phyloP scores from a whole-genome alignment of 2,888 invertebrate species.

The Andrena fulva region DNA sequence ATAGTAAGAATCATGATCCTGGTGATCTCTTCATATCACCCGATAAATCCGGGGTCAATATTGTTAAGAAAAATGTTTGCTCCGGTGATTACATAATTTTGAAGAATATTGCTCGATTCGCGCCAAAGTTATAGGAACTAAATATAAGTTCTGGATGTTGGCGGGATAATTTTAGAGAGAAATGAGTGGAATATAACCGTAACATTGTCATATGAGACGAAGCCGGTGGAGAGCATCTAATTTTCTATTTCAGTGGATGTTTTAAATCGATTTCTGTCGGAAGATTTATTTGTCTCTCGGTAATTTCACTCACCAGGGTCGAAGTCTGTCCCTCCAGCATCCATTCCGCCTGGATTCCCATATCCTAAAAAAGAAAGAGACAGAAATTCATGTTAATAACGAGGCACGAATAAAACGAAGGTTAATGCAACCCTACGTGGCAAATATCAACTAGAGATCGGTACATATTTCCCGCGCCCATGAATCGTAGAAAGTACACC shows the following conservation, averaged over 20 bases:
- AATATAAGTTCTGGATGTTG: background rate
- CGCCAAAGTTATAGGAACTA: constrained; percentile 12
- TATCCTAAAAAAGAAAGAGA: constrained; percentile 88
- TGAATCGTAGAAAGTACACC: constrained; percentile 5
- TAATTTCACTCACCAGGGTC: constrained; percentile 89
- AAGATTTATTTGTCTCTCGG: background rate
- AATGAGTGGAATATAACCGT: background rate
- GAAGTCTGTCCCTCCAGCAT: constrained; percentile 92
- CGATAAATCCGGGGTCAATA: constrained; percentile 49
- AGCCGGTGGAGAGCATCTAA: background rate
- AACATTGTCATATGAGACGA: background rate
- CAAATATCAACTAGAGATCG: background rate
- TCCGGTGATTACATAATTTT: constrained; percentile 37
- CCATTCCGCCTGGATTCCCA: constrained; percentile 91
- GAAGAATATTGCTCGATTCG: constrained; percentile 10
- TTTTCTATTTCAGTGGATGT: background rate
- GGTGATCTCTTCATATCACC: constrained; percentile 27
- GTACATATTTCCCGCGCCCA: background rate
- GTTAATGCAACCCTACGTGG: background rate
- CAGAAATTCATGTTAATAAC: background rate
- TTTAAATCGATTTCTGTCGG: background rate
- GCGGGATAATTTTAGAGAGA: background rate
- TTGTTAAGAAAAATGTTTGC: constrained; percentile 28
- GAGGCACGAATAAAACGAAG: background rate
- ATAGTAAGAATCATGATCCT: constrained; percentile 44